phyloP scores from a whole-genome alignment of 2,888 invertebrate species.

The Andricus curvator region DNA sequence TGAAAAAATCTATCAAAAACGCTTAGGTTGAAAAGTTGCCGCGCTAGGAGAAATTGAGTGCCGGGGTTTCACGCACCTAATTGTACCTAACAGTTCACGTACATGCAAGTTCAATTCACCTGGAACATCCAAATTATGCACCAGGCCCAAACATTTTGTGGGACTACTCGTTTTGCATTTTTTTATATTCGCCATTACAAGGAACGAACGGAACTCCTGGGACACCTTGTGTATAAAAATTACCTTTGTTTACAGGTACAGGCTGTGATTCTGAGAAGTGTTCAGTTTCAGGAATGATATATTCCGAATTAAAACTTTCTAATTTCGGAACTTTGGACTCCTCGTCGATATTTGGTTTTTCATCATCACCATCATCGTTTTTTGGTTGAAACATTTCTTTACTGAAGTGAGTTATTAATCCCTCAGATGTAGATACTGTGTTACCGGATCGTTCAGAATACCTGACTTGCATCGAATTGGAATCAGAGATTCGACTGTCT shows the following conservation, averaged over 20 bases:
- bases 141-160: no score
- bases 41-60: no score
- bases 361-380: conserved; percentile 57
- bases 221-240: background rate
- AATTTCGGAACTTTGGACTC: conserved; percentile 66
- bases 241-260: conserved; percentile 48
- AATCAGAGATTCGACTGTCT: conserved; percentile 87
- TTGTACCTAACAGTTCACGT: no score
- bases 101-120: no score
- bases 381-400: conserved; percentile 82
- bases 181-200: no score
- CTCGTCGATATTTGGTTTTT: conserved; percentile 64
- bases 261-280: conserved; percentile 55
- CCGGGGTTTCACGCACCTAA: no score
- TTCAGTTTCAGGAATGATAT: conserved; percentile 66
- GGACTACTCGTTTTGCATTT: no score
- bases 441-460: conserved; percentile 62
- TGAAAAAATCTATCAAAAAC: no score
- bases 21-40: no score
- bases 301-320: conserved; percentile 72
- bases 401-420: conserved; percentile 76
- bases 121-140: no score
- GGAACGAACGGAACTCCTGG: no score
- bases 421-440: conserved; percentile 48
- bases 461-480: conserved; percentile 81